A percentile compares a stretch with the other conserved stretches of the same genome.
These are phyloP conservation scores for Turnix velox DNA, from an alignment of 2,113 vertebrate species.

Conservation along the genomic window DNA sequence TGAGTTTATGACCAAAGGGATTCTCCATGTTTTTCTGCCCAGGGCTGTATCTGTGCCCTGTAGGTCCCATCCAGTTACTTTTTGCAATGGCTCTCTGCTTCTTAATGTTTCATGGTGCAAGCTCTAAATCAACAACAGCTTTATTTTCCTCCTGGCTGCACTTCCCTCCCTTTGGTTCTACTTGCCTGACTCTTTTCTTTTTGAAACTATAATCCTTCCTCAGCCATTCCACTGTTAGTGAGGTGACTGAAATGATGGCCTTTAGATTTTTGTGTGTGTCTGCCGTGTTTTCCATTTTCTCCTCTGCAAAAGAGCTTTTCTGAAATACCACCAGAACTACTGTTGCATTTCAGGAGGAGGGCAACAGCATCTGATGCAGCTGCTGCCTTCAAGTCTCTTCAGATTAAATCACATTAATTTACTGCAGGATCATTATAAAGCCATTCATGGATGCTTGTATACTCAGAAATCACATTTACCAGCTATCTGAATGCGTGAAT, in stretches of 20 bases:
- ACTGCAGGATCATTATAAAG: constrained; percentile 53
- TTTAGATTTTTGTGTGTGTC: background rate
- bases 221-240: background rate
- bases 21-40: background rate
- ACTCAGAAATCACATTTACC: constrained; percentile 63
- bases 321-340: background rate
- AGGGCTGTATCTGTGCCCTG: background rate
- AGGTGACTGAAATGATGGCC: background rate
- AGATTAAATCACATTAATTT: constrained; percentile 66
- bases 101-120: background rate
- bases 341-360: background rate
- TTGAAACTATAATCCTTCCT: background rate
- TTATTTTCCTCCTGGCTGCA: background rate
- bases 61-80: background rate
- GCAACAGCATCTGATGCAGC: constrained; percentile 22
- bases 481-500: constrained; percentile 49
- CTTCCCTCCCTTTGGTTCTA: background rate
- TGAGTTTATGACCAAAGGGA: background rate
- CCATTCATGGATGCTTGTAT: constrained; percentile 57
- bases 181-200: background rate
- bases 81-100: background rate
- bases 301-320: background rate
- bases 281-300: background rate
- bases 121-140: background rate
- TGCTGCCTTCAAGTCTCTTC: constrained; percentile 54